Base-by-base conservation (phyloP, 2,888 invertebrate species). In the Drosophila niveifrons region DNA sequence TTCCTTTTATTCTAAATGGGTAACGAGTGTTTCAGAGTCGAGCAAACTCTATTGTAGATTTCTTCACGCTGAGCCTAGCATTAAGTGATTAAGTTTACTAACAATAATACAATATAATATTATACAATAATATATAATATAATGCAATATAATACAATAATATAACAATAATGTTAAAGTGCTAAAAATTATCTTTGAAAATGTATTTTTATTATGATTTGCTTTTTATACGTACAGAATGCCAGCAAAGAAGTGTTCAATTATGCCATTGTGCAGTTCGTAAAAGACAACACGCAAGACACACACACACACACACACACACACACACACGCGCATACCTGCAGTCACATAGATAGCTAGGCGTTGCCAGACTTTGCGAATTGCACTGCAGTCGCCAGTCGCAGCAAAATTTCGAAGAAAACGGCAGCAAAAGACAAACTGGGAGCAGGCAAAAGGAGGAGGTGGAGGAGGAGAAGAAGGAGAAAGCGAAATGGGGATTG, bases 341-440 rank as follows among this genome's bases (percentile, higher is more conserved):
- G 39, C 39, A 39, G 36, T 39, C 39, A 13, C 13, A 31, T 9
- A 34, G 43, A 31, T 9, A 36, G 31, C 23, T 28, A 59, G 61
- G 61, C 52, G 64, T 64, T 57, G 63, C 63, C 62, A 63, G 48
- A 68, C 58, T 52, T 68, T 53, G 23, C 3, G 57, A 57, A 43
- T 53, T 64, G 58, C 53, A 46, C 53, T 71, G 50, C 53, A 57
- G 71, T 55, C 43, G 15, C 13, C 47, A 53, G n/a, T 61, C 71
- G 65, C 71, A 66, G 64, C 61, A 56, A 65, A 65, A 66, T 72
- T 72, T 51, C 39, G 36, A 31, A 36, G 36, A n/a, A 10, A 6
- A 31, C 47, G 39, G 29, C 23, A 36, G n/a, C 39, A 15, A 43
- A 36, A 28, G 17, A 36, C 36, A 17, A 18, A 44, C 18, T 29